Base-by-base conservation (phyloP, 2,113 vertebrate genomes). In the Blennius ocellaris region DNA sequence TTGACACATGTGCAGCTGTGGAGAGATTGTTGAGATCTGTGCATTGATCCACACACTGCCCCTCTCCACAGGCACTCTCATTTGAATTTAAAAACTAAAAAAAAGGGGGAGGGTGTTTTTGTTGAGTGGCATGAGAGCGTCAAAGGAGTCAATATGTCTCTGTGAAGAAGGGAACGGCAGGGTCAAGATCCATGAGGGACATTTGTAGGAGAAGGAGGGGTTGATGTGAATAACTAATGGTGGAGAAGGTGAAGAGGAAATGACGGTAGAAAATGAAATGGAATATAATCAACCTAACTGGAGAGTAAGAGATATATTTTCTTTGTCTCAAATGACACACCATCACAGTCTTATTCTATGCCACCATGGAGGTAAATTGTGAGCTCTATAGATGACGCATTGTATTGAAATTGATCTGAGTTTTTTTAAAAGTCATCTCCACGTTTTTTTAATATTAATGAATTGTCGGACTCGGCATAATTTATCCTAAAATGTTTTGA, bases 1-100 rank as follows among this genome's bases (percentile, higher is more conserved):
- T 87, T 86, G 84, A 85, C 88, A 86, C 43, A 6, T 58, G 80
- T 82, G 80, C 71, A 75, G 78, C 85, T 57, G 43, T 76, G 80
- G 62, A 89, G 75, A 84, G 81, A 84, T 75, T 69, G 73, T 64
- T 36, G 61, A 88, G 87, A 89, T 93, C 74, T 90, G 86, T 56
- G 51, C 91, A 91, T 88, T 88, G 89, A 92, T 92, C 85, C 74
- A 17, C 44, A 40, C 15, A 39, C 66, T 70, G 38, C 66, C 72
- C 63, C 80, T 76, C 74, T 64, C 63, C 45, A 62, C 82, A 66
- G 74, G 15, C 64, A 16, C 68, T 11, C 76, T 84, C 61, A 87
- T 92, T 91, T 92, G 64, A 90, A 92, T 92, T 77, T 87, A 87
- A 78, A 30, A 30, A 30, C 2, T 2, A 30, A 87, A 44, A 12